These are phyloP conservation scores for Notodonta dromedarius DNA, from an alignment of 2,888 invertebrate genomes.

Conservation along the genomic window DNA sequence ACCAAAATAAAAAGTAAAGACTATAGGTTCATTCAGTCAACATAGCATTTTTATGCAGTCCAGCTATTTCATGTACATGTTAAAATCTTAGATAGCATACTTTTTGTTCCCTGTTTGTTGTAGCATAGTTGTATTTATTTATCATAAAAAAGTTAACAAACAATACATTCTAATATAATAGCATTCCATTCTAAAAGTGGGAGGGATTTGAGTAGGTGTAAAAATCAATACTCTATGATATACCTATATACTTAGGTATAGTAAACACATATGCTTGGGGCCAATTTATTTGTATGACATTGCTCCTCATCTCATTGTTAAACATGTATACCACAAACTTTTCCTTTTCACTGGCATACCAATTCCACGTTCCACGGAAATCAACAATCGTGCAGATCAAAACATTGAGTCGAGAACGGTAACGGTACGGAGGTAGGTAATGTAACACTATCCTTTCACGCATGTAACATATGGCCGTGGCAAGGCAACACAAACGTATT, in stretches of 20 bases:
- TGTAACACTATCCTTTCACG: constrained; percentile 66
- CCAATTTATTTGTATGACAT: constrained; percentile 15
- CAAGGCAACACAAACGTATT: constrained; percentile 54
- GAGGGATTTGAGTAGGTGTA: constrained; percentile 26
- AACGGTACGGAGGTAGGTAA: constrained; percentile 58
- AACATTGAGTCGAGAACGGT: constrained; percentile 49
- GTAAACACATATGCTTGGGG: constrained; percentile 13
- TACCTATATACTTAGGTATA: constrained; percentile 16
- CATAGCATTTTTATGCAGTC: no score
- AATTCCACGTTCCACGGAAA: constrained; percentile 44
- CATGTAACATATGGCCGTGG: constrained; percentile 76
- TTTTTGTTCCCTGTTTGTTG: not conserved
- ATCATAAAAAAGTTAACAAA: constrained; percentile 2
- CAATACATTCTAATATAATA: constrained; percentile 5
- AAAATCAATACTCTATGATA: constrained; percentile 35
- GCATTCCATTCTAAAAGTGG: constrained; percentile 13
- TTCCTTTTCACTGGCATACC: constrained; percentile 42
- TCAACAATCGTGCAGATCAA: constrained; percentile 42
- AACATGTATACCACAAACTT: constrained; percentile 34
- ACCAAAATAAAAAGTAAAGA: no score
- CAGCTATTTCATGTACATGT: no score
- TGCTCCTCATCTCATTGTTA: constrained; percentile 16
- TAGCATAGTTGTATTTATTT: not conserved
- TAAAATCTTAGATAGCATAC: not conserved
- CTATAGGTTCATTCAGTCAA: no score